phyloP scores from a whole-genome alignment of 2,888 invertebrate species.

The Apodemia mormo region DNA sequence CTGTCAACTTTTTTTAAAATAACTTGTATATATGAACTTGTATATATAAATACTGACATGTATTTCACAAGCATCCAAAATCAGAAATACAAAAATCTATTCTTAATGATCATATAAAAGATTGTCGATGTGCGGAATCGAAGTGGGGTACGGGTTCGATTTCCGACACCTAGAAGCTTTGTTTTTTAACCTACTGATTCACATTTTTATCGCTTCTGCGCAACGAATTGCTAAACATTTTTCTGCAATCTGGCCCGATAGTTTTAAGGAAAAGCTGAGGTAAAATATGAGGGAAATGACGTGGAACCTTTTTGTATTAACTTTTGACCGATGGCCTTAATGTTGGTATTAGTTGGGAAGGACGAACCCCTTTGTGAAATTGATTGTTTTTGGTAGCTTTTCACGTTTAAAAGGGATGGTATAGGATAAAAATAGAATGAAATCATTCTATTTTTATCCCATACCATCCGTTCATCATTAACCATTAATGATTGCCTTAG shows the following conservation, averaged over 20 bases:
- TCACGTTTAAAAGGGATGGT: neutral
- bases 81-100: neutral
- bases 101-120: neutral
- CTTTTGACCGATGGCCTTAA: conserved; percentile 14
- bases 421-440: neutral
- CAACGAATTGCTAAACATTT: neutral
- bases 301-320: conserved; percentile 13
- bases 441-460: neutral
- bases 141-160: neutral
- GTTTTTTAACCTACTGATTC: no score
- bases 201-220: no score
- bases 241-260: neutral
- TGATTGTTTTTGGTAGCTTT: conserved; percentile 5
- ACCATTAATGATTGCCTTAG: no score
- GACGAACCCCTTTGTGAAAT: neutral
- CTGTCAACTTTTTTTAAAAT: no score
- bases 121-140: neutral
- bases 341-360: neutral
- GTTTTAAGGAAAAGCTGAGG: conserved; percentile 2
- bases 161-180: no score
- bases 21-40: no score
- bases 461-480: no score
- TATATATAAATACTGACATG: no score
- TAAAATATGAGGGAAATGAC: conserved; percentile 2
- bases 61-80: no score